Evolutionary conservation across 2,888 invertebrate genomes (phyloP).

Genomic region (Drosophila picticornis): DNA sequence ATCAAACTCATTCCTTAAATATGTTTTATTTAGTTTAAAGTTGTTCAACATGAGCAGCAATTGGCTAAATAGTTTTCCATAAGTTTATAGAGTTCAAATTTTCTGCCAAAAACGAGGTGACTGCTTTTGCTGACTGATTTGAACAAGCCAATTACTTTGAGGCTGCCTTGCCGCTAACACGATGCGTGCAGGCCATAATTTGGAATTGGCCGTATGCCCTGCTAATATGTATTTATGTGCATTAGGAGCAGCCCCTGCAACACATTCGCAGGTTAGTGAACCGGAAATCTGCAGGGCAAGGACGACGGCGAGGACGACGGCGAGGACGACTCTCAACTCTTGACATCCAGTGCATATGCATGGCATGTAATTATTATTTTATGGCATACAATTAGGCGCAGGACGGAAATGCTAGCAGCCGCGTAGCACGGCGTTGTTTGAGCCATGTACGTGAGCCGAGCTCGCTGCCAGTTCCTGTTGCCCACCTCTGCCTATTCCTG

Average conservation of each 20-base stretch:
- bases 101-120: not conserved
- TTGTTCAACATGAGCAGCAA: not conserved
- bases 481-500: not conserved
- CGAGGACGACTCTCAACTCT: not conserved
- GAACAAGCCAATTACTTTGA: constrained; percentile 4
- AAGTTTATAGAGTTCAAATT: not conserved
- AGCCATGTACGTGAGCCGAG: constrained; percentile 46
- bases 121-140: not conserved
- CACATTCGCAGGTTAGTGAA: constrained; percentile 30
- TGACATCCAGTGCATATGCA: constrained; percentile 62
- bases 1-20: not conserved
- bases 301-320: not conserved
- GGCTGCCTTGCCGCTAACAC: constrained; percentile 13
- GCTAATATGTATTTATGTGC: not conserved
- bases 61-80: not conserved
- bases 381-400: constrained; percentile 78
- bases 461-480: constrained; percentile 12
- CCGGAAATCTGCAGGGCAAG: constrained; percentile 35
- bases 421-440: constrained; percentile 13
- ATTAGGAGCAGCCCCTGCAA: constrained; percentile 17
- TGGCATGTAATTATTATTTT: constrained; percentile 78
- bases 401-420: constrained; percentile 47
- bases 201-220: not conserved
- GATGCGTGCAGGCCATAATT: constrained; percentile 1
- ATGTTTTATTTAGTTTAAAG: not conserved